Evolutionary conservation across 2,113 vertebrate genomes (phyloP), one percentile per base, ranked within the genome.

Genomic region (Pithys albifrons): DNA sequence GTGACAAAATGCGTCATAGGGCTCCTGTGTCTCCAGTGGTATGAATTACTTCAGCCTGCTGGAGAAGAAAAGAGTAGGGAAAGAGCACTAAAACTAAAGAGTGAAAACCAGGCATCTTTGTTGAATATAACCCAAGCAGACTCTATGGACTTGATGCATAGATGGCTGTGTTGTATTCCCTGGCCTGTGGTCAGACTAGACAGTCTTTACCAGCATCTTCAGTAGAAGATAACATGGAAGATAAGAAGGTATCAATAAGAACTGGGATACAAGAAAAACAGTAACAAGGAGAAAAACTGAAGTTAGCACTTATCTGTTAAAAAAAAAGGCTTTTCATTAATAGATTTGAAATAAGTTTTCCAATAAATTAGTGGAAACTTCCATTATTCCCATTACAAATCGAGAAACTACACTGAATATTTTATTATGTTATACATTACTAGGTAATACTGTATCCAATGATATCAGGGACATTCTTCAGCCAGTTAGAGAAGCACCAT

Each of bases 1-100:
- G 92, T 12, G 1, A 95, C 69, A 88, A 86, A 88, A 72, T 87
- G 77, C 62, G 55, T 92, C 94, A 95, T 65, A 66, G 2, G 0
- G 57, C 80, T 96, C 35, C 55, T 43, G 0, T 64, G 73, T 86
- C 70, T 85, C 70, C 10, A 12, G 73, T 87, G 84, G 64, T 54
- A 87, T 14, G 45, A 87, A 75, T 95, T 92, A 93, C 67, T 95
- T 95, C 93, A 95, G 83, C 76, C 91, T 4, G 3, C 65, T 93
- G 93, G 86, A 75, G 80, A 87, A 95, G 52, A 89, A 85, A 93
- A 85, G 58, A n/a, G 39, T 25, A 76, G 58, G 72, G 67, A 45
- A 73, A 88, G 64, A 85, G 46, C 57, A 89, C 55, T 62, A 48
- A 89, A 77, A 74, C 72, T 71, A 52, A 46, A 71, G 33, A 89